These are phyloP conservation scores for Quadriops clusia DNA, from an alignment of 2,888 invertebrate species.

Conservation along the genomic window DNA sequence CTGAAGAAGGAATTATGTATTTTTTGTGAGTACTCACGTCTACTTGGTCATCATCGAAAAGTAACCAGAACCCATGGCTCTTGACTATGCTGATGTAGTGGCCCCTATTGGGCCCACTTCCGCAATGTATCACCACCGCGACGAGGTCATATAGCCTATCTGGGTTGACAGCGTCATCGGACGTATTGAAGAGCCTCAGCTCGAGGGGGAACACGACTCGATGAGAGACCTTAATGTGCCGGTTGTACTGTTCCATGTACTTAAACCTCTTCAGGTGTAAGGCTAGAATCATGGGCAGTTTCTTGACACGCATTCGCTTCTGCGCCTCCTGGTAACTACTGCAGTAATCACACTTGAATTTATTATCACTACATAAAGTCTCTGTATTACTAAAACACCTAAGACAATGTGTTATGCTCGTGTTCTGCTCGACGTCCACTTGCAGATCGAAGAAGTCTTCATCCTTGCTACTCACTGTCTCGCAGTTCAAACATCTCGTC, in stretches of 20 bases:
- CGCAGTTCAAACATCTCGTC: slow-evolving; percentile 97
- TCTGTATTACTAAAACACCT: slow-evolving; percentile 97
- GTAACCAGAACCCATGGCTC: slow-evolving; percentile 97
- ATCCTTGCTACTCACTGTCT: slow-evolving; percentile 98
- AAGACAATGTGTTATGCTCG: slow-evolving; percentile 96
- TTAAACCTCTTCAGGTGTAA: slow-evolving; percentile 95
- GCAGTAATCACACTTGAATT: slow-evolving; percentile 99
- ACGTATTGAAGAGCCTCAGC: slow-evolving; percentile 92
- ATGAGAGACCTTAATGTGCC: slow-evolving; percentile 98
- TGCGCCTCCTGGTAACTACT: slow-evolving; percentile 99
- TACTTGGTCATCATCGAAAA: slow-evolving; percentile 99
- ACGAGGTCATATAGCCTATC: slow-evolving; percentile 97
- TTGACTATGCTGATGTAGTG: slow-evolving; percentile 99
- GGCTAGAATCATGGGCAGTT: slow-evolving; percentile 93
- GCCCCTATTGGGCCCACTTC: slow-evolving; percentile 96
- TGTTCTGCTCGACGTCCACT: slow-evolving; percentile 99
- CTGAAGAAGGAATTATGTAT: no score
- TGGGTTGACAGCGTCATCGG: slow-evolving; percentile 96
- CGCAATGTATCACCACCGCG: slow-evolving; percentile 99
- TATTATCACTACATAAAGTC: slow-evolving; percentile 96
- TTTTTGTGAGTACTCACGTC: slow-evolving; percentile 85
- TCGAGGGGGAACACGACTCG: slow-evolving; percentile 98
- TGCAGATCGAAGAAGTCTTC: slow-evolving; percentile 98
- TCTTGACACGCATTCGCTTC: slow-evolving; percentile 97
- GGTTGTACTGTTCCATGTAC: slow-evolving; percentile 96